Evolutionary conservation across 2,888 invertebrate species (phyloP), one percentile per base, ranked within the genome.

Genomic region (Anarsia innoxiella): DNA sequence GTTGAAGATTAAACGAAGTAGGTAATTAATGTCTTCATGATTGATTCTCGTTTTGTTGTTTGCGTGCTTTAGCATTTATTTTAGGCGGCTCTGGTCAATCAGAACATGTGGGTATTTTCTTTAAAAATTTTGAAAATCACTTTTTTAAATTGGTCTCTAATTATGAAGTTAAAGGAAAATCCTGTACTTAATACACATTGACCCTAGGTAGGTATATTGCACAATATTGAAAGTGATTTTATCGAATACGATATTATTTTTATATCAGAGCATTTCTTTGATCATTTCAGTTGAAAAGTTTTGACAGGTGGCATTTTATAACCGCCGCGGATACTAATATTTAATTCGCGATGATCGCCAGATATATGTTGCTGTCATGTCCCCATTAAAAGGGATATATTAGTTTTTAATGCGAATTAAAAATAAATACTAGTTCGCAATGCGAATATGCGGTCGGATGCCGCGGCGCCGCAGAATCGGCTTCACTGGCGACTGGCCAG

Each of bases 1-100:
- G 70, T 68, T 52, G 47, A 51, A 67, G 75, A 74, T 76, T 72
- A 74, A 68, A 68, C 59, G 56, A 54, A 66, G 61, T n/a, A n/a
- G n/a, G n/a, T 49, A 69, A 70, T 77, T 73, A 76, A 76, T 61
- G 78, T 77, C 77, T 45, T 36, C 36, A 51, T 74, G 77, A 78
- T 77, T 76, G 72, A 79, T 60, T 60, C 62, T 53, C 52, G 56
- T 56, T 53, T 41, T 46, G 25, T 33, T 33, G 10, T n/a, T 26
- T 1, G 4, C 23, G n/a, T 23, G 16, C 13, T 23, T 5, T 5
- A 5, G 19, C 19, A 5, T 19, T 19, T 19, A 19, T 19, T 19
- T 19, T 19, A 6, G 19, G 6, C 19, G 19, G n/a, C n/a, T n/a
- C n/a, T n/a, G n/a, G n/a, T n/a, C n/a, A n/a, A n/a, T n/a, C n/a